Percentiles rank a stretch among this genome's conserved stretches.
Conservation (phyloP, 2,113 vertebrate species). For the Chunga burmeisteri region DNA sequence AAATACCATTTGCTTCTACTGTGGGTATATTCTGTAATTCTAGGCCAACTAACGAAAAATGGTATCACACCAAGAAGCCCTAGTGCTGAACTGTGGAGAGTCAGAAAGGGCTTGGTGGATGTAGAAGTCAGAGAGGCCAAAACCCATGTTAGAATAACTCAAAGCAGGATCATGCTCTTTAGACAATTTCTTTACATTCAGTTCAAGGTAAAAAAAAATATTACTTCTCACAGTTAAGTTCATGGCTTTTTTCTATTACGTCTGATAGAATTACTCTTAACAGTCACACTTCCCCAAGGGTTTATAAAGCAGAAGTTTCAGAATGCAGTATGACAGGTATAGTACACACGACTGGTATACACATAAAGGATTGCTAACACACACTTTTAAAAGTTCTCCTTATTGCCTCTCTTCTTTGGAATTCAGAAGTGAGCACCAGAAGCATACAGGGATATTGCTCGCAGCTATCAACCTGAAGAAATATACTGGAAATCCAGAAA, state of each 20-base stretch:
- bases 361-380: neutral
- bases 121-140: neutral
- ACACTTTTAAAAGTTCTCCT: neutral
- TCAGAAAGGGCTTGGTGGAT: neutral
- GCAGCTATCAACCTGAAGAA: neutral
- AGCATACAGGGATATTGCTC: neutral
- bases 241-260: neutral
- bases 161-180: neutral
- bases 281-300: neutral
- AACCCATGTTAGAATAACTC: neutral
- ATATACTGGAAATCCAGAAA: neutral
- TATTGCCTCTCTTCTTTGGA: neutral
- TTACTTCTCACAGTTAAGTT: neutral
- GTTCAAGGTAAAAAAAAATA: neutral
- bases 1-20: conserved; percentile 16
- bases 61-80: neutral
- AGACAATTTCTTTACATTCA: neutral
- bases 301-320: neutral
- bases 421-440: neutral
- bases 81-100: neutral
- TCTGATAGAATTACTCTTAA: neutral
- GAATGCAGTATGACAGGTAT: neutral
- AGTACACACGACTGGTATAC: neutral
- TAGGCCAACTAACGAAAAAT: conserved; percentile 25
- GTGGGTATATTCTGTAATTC: conserved; percentile 33